Evolutionary conservation across 1,140 invertebrate genomes (phyloP).

Genomic region (Dendrolimus kikuchii): DNA sequence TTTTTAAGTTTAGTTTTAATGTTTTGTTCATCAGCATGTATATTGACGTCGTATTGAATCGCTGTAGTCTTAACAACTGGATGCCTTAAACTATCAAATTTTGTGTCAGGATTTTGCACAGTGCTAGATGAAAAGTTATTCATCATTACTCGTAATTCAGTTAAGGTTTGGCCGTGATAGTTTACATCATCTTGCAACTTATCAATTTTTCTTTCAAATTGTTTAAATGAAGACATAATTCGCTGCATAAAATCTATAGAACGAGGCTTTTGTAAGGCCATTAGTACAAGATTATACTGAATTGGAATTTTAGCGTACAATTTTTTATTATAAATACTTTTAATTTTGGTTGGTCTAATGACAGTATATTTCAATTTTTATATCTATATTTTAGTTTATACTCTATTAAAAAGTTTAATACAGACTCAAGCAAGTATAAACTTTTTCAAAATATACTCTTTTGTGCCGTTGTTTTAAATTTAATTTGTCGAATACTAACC

Average conservation of each 20-base stretch:
- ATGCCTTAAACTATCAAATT: conserved; percentile 16
- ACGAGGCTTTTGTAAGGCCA: conserved; percentile 25
- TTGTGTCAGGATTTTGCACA: conserved; percentile 13
- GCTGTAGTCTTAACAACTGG: conserved; percentile 22
- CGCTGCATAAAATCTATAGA: conserved; percentile 29
- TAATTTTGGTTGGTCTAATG: no score
- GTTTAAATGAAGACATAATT: conserved; percentile 36
- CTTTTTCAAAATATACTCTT: no score
- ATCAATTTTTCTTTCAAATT: conserved; percentile 52
- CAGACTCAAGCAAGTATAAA: no score
- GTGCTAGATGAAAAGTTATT: conserved; percentile 28
- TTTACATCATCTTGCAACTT: conserved; percentile 49
- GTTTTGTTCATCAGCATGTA: conserved; percentile 5
- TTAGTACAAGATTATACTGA: conserved; percentile 14
- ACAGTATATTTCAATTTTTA: no score
- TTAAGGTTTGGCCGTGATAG: conserved; percentile 37
- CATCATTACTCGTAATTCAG: conserved; percentile 37
- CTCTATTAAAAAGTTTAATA: no score
- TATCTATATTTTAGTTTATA: no score
- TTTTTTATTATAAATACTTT: no score
- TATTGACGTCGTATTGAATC: conserved; percentile 23
- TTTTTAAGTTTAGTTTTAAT: conserved; percentile 21
- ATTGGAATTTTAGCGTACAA: conserved; percentile 11
- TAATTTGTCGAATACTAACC: no score
- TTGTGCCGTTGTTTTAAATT: no score